A percentile compares a stretch with the other conserved stretches of the same genome.
phyloP scores from a whole-genome alignment of 2,797 vertebrate genomes.

The Melanotaenia boesemani region DNA sequence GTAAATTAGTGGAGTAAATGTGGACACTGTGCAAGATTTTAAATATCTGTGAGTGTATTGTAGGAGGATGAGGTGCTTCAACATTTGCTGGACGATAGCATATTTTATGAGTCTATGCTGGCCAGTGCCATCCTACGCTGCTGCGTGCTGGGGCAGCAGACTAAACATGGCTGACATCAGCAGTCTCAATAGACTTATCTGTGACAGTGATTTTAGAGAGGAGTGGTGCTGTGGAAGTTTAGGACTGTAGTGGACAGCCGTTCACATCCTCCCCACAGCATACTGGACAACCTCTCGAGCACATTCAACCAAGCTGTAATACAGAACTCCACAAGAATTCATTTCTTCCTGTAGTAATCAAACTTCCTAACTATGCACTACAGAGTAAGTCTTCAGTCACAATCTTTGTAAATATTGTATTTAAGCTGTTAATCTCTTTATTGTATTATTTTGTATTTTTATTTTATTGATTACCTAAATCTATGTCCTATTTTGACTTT shows the following conservation, averaged over 20 bases:
- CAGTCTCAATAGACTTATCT: not conserved
- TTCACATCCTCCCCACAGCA: not conserved
- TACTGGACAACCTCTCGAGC: not conserved
- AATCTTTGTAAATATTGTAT: not conserved
- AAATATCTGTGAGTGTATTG: not conserved
- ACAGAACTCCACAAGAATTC: not conserved
- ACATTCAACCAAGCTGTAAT: not conserved
- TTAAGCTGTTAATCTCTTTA: not conserved
- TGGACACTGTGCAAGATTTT: not conserved
- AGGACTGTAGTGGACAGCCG: not conserved
- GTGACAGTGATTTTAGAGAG: not conserved
- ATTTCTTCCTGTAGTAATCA: not conserved
- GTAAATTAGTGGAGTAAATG: not conserved
- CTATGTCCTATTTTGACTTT: not conserved
- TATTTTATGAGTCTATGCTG: not conserved
- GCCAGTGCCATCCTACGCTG: not conserved
- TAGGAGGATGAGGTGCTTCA: not conserved
- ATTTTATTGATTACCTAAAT: not conserved
- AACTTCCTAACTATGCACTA: not conserved
- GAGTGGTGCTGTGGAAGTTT: not conserved
- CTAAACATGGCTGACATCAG: not conserved
- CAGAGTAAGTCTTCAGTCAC: not conserved
- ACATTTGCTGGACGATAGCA: not conserved
- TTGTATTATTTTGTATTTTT: not conserved
- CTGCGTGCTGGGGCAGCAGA: not conserved